Base-by-base conservation (phyloP, 1,140 invertebrate genomes). In the Physella acuta region DNA sequence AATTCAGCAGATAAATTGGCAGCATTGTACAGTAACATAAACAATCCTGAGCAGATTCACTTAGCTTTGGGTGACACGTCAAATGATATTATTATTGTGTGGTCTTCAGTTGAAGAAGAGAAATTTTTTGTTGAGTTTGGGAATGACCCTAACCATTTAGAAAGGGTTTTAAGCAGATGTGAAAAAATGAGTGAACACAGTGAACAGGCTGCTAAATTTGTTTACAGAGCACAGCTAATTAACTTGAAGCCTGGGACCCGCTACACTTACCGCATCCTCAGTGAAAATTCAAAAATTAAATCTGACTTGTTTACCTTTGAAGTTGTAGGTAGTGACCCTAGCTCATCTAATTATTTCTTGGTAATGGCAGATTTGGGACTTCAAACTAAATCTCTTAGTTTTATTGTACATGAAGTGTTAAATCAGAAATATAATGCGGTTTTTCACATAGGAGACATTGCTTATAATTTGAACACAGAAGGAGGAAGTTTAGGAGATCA, bases 361-460 rank as follows among this genome's bases (percentile, higher is more conserved):
- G 90, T 97, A 70, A 95, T 91, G 79, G 95, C 93, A 0, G 94
- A 96, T 82, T 90, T 96, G 90, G 94, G 94, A 0, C 92, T 90
- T 76, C 93, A 93, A 86, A 92, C 93, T n/a, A 78, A 81, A 44
- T 92, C 92, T 24, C 85, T 95, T 51, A 88, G 89, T 0, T 88
- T 91, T 70, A 80, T 98, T 28, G 92, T 94, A 81, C 87, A 92
- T 73, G 94, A 97, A 79, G 89, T 91, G 0, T 89, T 93, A 78
- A 86, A 87, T 44, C 91, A 89, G 17, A 81, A 89, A 71, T 95
- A 94, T 82, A 92, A 96, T 85, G 88, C 92, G 68, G 90, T 94
- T 58, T 88, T 97, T 67, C 95, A 98, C 85, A 91, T 95, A 68
- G 95, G 84, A 14, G 85, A 86, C 68, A 80, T 86, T 59, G 82